Conservation (phyloP, 2,113 vertebrate species). For the Gymnocephalus cernua region DNA sequence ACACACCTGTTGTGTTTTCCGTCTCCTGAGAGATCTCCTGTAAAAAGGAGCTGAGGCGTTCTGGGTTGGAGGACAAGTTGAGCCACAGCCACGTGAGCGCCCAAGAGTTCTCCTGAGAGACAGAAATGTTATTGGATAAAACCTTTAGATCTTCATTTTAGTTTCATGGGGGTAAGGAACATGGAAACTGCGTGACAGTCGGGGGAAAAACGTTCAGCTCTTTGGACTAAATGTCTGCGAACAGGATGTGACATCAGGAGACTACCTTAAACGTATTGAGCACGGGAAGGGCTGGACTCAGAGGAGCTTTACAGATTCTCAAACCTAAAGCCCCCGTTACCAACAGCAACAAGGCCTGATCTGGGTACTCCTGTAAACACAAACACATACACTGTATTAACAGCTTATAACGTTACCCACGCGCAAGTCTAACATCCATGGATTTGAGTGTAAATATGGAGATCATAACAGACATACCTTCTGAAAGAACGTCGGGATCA, state of each 20-base stretch:
- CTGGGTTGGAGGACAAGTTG: constrained; percentile 18
- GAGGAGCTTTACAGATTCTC: constrained; percentile 40
- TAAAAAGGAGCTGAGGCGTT: constrained; percentile 25
- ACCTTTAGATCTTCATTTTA: not conserved
- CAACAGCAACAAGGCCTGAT: constrained; percentile 80
- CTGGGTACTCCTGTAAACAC: constrained; percentile 73
- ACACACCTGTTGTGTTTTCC: constrained; percentile 42
- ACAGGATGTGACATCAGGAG: not conserved
- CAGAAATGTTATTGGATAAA: not conserved
- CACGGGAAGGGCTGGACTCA: constrained; percentile 63
- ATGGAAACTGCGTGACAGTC: not conserved
- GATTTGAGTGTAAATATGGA: not conserved
- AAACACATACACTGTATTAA: not conserved
- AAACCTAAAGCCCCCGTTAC: constrained; percentile 71
- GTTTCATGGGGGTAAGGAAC: no score
- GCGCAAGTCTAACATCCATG: no score
- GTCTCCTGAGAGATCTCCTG: constrained; percentile 44
- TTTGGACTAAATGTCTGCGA: not conserved
- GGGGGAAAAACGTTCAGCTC: not conserved
- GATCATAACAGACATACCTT: constrained; percentile 24
- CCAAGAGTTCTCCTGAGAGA: constrained; percentile 65
- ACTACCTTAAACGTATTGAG: constrained; percentile 72
- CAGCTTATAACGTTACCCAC: not conserved
- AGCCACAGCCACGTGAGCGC: constrained; percentile 67
- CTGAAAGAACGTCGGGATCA: constrained; percentile 60